Base-by-base conservation (phyloP, 2,888 invertebrate species). In the Choreutis nemorana region DNA sequence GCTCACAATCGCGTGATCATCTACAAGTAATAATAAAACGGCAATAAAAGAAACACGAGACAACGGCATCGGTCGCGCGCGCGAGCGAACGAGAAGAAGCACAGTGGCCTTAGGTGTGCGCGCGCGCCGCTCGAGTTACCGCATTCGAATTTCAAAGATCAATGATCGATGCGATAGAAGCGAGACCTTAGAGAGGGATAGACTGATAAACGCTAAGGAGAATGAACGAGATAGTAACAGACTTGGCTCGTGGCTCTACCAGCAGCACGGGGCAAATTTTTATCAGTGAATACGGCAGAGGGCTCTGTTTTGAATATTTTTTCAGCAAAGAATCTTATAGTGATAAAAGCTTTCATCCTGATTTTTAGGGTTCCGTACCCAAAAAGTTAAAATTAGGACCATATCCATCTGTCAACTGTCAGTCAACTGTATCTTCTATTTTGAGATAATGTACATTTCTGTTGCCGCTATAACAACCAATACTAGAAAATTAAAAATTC, bases 11-110 rank as follows among this genome's bases (percentile, higher is more conserved):
- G 75, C 77, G 77, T 77, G 78, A 77, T 77, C 73, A 72, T 77
- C 78, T 73, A 77, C 75, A 77, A 78, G 77, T 77, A 78, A 78
- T 78, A 78, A 78, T 78, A 78, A 78, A 77, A 75, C 73, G 68
- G 71, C 72, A 73, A 77, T 77, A 77, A 77, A 77, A 77, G 77
- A 67, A 75, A 73, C 66, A 63, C 63, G 73, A 73, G 73, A 72
- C 68, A 67, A 61, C 68, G 55, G 61, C 60, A 64, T 63, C 55
- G 42, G 53, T 49, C 40, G 49, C 46, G 55, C 51, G 57, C 55
- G 63, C 55, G 75, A 50, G 62, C 44, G 63, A 73, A 62, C 47
- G 64, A 47, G 78, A 77, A 49, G 53, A 63, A 47, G 36, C 48
- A 48, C 50, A 50, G 56, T 55, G 57, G 58, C 52, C 56, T 59